Evolutionary conservation across 2,113 vertebrate genomes (phyloP).

Genomic region (Dolichotis patagonum): DNA sequence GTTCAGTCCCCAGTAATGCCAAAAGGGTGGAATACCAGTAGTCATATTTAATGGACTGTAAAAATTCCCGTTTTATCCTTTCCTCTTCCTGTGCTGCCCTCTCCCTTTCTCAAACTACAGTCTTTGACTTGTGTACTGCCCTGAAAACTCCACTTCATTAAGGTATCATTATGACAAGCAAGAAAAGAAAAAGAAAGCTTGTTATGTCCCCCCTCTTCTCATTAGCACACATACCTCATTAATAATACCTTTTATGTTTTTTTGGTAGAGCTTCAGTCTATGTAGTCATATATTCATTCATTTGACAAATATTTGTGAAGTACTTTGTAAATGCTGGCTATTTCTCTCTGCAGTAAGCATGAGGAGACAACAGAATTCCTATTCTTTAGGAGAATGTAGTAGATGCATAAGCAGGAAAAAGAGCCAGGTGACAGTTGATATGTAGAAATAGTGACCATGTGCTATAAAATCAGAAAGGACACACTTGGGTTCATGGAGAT

Average conservation of each 20-base stretch:
- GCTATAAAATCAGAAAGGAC: neutral
- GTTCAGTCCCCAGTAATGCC: neutral
- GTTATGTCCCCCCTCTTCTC: neutral
- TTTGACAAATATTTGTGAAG: constrained; percentile 51
- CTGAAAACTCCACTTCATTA: constrained; percentile 24
- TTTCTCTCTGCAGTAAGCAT: constrained; percentile 30
- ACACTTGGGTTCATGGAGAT: constrained; percentile 31
- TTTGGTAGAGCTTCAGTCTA: neutral
- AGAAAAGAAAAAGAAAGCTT: constrained; percentile 44
- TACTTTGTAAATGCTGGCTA: constrained; percentile 4
- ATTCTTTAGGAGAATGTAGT: neutral
- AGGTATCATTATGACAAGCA: constrained; percentile 48
- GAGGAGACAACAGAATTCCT: neutral
- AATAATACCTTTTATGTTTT: constrained; percentile 37
- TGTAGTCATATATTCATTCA: constrained; percentile 39
- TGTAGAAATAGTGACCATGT: neutral
- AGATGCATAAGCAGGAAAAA: constrained; percentile 1
- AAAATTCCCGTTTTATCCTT: neutral
- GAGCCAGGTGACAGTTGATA: neutral
- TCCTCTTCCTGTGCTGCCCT: neutral
- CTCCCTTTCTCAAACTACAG: constrained; percentile 9
- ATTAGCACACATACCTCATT: constrained; percentile 50
- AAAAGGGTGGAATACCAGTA: neutral
- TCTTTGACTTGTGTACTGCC: neutral
- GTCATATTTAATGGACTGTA: neutral